Conservation (phyloP, 2,888 invertebrate species). For the Cerceris rybyensis region DNA sequence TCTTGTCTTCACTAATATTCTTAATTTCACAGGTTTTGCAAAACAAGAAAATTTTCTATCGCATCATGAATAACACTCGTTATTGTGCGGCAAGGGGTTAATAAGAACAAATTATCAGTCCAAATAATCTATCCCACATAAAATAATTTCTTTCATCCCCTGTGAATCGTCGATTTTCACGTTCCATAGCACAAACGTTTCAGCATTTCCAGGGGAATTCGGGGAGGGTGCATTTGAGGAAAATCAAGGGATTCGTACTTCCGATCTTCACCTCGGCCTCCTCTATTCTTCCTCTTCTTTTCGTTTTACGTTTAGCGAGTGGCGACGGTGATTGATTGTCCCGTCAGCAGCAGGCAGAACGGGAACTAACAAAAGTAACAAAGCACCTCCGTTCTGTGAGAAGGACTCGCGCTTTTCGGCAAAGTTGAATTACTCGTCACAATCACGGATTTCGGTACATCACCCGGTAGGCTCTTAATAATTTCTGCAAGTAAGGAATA, state of each 20-base stretch:
- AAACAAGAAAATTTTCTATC: too few species aligned
- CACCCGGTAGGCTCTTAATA: constrained; percentile 12
- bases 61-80: too few species aligned
- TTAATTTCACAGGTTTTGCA: too few species aligned
- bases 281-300: constrained; percentile 63
- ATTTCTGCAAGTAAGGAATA: constrained; percentile 28
- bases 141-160: too few species aligned
- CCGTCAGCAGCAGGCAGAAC: constrained; percentile 77
- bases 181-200: too few species aligned
- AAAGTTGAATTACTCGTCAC: constrained; percentile 70
- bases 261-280: constrained; percentile 15
- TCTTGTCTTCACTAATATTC: too few species aligned
- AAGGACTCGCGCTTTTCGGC: constrained; percentile 65
- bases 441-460: constrained; percentile 46
- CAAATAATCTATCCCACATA: too few species aligned
- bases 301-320: constrained; percentile 71
- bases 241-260: constrained; percentile 39
- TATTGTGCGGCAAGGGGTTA: too few species aligned
- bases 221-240: constrained; percentile 20
- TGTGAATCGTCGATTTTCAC: too few species aligned
- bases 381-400: constrained; percentile 66
- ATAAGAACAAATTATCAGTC: too few species aligned
- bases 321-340: constrained; percentile 79
- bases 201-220: constrained; percentile 21
- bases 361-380: constrained; percentile 78